Evolutionary conservation across 2,888 invertebrate genomes (phyloP).

Genomic region (Rhimphoctona megacephalus): DNA sequence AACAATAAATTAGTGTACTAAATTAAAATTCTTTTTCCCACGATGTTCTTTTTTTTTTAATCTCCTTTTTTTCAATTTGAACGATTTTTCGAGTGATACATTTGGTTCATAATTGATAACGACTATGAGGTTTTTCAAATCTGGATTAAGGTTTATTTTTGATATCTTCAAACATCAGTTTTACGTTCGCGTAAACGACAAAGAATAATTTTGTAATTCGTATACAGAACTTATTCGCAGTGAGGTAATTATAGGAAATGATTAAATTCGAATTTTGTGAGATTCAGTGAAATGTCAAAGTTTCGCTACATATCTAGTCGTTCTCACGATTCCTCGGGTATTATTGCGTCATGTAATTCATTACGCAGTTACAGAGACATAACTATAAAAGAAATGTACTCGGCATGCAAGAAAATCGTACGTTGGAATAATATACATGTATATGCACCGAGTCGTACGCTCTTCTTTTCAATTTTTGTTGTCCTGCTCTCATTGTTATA

Average conservation of each 20-base stretch:
- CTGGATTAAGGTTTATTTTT: background rate
- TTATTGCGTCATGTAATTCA: conserved; percentile 52
- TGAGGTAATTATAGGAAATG: conserved; percentile 27
- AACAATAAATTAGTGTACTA: background rate
- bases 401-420: conserved; percentile 42
- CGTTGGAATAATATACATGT: conserved; percentile 39
- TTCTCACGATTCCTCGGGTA: conserved; percentile 55
- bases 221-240: background rate
- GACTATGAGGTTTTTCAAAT: no score
- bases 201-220: background rate
- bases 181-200: background rate
- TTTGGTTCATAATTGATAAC: no score
- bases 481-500: conserved; percentile 52
- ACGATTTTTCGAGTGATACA: background rate
- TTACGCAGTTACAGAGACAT: conserved; percentile 52
- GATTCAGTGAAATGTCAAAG: conserved; percentile 36
- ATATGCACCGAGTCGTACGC: conserved; percentile 12
- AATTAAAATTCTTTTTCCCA: conserved; percentile 10
- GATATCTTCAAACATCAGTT: background rate
- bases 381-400: conserved; percentile 19
- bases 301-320: conserved; percentile 17
- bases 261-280: conserved; percentile 10
- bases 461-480: conserved; percentile 51
- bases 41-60: background rate
- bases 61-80: background rate